A percentile compares a stretch with the other conserved stretches of the same genome.
phyloP scores from a whole-genome alignment of 2,113 vertebrate genomes.

The Zeus faber region DNA sequence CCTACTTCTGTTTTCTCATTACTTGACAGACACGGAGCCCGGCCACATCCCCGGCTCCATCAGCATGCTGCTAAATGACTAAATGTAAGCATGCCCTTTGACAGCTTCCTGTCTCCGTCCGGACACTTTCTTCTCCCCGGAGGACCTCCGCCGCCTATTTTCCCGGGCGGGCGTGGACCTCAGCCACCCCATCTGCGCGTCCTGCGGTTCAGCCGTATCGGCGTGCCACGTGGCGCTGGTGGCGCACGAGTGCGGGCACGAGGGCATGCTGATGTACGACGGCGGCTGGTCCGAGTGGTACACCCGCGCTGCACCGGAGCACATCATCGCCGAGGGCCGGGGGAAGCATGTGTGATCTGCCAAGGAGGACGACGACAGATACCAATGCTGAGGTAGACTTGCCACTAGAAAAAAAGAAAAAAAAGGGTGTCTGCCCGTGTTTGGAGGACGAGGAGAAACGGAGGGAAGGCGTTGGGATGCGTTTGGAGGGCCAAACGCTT shows the following conservation, averaged over 20 bases:
- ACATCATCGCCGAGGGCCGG: conserved; percentile 83
- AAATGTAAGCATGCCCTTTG: too few species aligned
- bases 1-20: neutral
- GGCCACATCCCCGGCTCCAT: conserved; percentile 85
- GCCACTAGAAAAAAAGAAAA: neutral
- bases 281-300: conserved; percentile 93
- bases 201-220: conserved; percentile 84
- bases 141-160: conserved; percentile 78
- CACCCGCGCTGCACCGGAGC: conserved; percentile 79
- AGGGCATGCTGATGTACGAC: conserved; percentile 80
- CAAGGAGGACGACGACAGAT: neutral
- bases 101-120: conserved; percentile 75
- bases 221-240: conserved; percentile 84
- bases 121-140: conserved; percentile 81
- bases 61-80: too few species aligned
- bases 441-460: neutral
- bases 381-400: too few species aligned
- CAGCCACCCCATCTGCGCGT: conserved; percentile 74
- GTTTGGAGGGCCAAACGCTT: too few species aligned
- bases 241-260: conserved; percentile 82
- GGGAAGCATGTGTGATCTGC: conserved; percentile 78
- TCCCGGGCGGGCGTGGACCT: conserved; percentile 76
- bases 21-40: conserved; percentile 81
- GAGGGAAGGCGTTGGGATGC: too few species aligned
- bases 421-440: too few species aligned